phyloP scores from a whole-genome alignment of 2,113 vertebrate genomes.

The Corythornis madagascariensis region DNA sequence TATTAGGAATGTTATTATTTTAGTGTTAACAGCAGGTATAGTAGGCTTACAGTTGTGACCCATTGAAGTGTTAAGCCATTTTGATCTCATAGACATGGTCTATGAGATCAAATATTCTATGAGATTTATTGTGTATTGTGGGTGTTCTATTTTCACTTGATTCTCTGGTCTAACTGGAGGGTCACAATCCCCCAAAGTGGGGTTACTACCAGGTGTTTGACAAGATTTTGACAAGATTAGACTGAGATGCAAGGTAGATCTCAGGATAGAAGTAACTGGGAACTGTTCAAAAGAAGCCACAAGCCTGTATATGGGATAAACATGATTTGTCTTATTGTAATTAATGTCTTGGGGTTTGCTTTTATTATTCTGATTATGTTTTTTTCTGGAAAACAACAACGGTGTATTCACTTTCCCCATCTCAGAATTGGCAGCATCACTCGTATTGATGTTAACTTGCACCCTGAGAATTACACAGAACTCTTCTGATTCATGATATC shows the following conservation, averaged over 20 bases:
- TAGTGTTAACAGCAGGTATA: neutral
- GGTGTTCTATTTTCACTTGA: neutral
- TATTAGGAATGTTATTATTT: neutral
- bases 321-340: neutral
- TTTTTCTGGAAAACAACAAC: slow-evolving; percentile 5
- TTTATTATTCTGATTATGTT: neutral
- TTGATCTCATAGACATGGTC: neutral
- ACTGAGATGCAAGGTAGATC: neutral
- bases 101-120: neutral
- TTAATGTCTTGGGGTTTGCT: neutral
- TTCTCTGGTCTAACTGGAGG: neutral
- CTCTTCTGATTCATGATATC: neutral
- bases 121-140: neutral
- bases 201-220: neutral
- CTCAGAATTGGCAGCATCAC: neutral
- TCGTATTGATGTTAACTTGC: neutral
- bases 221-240: neutral
- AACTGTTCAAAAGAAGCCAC: neutral
- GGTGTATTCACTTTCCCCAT: neutral
- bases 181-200: neutral
- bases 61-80: neutral
- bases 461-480: neutral
- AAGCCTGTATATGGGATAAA: neutral
- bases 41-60: neutral
- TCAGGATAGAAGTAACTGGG: neutral